Evolutionary conservation across 37 sponge, comb jelly and placozoan species (phyloP).

Genomic region (Spongilla lacustris): DNA sequence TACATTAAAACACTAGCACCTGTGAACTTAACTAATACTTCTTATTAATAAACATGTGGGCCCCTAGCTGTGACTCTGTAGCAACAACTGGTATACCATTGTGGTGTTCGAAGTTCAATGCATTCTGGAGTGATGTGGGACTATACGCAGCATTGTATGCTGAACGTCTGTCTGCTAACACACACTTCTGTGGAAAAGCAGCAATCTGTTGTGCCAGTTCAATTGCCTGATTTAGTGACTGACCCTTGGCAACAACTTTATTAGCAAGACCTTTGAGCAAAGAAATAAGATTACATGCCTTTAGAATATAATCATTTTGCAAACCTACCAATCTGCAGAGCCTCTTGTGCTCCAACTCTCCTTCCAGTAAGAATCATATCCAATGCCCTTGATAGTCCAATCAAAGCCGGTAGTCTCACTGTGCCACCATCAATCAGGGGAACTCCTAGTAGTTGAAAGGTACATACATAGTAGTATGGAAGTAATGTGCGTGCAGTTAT

Average conservation of each 20-base stretch:
- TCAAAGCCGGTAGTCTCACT: slow-evolving; percentile 64
- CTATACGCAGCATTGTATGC: slow-evolving; percentile 20
- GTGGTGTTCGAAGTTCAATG: slow-evolving; percentile 25
- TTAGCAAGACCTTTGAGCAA: slow-evolving; percentile 58
- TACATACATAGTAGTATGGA: too few species aligned
- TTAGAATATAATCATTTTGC: neutral
- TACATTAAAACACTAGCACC: too few species aligned
- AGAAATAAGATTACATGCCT: too few species aligned
- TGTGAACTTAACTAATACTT: neutral
- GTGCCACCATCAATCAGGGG: slow-evolving; percentile 83
- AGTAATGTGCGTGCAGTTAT: too few species aligned
- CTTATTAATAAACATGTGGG: slow-evolving; percentile 23
- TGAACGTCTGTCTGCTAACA: slow-evolving; percentile 56
- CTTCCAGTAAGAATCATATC: slow-evolving; percentile 80
- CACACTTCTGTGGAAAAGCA: slow-evolving; percentile 60
- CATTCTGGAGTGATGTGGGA: slow-evolving; percentile 4
- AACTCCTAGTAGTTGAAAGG: slow-evolving; percentile 58
- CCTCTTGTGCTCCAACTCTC: slow-evolving; percentile 67
- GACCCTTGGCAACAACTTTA: slow-evolving; percentile 52
- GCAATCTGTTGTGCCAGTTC: slow-evolving; percentile 54
- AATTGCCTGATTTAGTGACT: slow-evolving; percentile 49
- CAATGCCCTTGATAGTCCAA: slow-evolving; percentile 77
- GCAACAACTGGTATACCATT: slow-evolving; percentile 8
- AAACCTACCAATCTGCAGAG: slow-evolving; percentile 34
- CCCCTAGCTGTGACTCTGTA: slow-evolving; percentile 13